Evolutionary conservation across 2,888 invertebrate genomes (phyloP).

Genomic region (Altica lythri): DNA sequence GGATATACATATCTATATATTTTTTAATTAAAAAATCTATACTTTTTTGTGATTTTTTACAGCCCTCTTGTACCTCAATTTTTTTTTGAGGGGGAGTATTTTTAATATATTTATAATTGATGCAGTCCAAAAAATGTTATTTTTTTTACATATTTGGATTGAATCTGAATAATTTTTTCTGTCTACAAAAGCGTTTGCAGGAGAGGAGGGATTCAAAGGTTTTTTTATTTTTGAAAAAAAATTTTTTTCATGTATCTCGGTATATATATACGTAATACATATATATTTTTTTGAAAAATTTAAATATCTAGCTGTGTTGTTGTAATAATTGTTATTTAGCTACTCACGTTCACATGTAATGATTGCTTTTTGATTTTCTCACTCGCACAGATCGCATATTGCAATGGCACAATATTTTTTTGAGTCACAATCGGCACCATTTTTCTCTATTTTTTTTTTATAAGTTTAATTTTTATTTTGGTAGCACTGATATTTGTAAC

Average conservation of each 20-base stretch:
- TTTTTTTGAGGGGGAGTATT: conserved; percentile 39
- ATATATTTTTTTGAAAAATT: conserved; percentile 31
- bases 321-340: conserved; percentile 56
- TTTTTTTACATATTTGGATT: conserved; percentile 16
- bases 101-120: conserved; percentile 31
- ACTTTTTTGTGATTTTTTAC: conserved; percentile 50
- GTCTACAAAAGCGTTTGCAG: conserved; percentile 61
- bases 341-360: conserved; percentile 77
- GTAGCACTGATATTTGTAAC: conserved; percentile 53
- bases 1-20: conserved; percentile 43
- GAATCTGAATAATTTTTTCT: conserved; percentile 47
- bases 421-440: conserved; percentile 57
- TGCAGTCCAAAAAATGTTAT: conserved; percentile 20
- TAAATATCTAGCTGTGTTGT: conserved; percentile 46
- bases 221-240: conserved; percentile 44
- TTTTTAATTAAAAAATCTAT: too few relatives aligned
- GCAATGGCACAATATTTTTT: conserved; percentile 59
- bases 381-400: conserved; percentile 57
- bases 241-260: conserved; percentile 43
- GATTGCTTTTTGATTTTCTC: conserved; percentile 60
- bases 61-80: conserved; percentile 45
- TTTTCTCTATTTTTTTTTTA: conserved; percentile 49
- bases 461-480: conserved; percentile 42
- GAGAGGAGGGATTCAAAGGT: conserved; percentile 54
- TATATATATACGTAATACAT: too few relatives aligned